Evolutionary conservation across 2,113 vertebrate genomes (phyloP).

Genomic region (cat (Felis catus)): F.catus_Fca126_mat1.0 CM031415.1:9759001-9759500

Average conservation of each 20-base stretch:
- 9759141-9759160: background rate
- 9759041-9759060: accelerated
- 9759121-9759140: accelerated
- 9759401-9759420: background rate
- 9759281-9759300: background rate
- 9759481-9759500: background rate
- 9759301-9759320: background rate
- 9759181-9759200: background rate
- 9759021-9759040: accelerated
- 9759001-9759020: accelerated
- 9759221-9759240: background rate
- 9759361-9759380: too few relatives aligned
- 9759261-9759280: background rate
- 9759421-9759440: background rate
- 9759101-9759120: background rate
- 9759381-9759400: background rate
- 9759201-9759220: background rate
- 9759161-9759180: background rate
- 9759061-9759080: accelerated
- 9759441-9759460: background rate
- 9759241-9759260: background rate
- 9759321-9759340: background rate
- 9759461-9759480: background rate
- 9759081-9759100: accelerated
- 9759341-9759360: background rate